Evolutionary conservation across 1,140 invertebrate genomes (phyloP), one percentile per base, ranked within the genome.

Genomic region (Drosophila simulans): DNA sequence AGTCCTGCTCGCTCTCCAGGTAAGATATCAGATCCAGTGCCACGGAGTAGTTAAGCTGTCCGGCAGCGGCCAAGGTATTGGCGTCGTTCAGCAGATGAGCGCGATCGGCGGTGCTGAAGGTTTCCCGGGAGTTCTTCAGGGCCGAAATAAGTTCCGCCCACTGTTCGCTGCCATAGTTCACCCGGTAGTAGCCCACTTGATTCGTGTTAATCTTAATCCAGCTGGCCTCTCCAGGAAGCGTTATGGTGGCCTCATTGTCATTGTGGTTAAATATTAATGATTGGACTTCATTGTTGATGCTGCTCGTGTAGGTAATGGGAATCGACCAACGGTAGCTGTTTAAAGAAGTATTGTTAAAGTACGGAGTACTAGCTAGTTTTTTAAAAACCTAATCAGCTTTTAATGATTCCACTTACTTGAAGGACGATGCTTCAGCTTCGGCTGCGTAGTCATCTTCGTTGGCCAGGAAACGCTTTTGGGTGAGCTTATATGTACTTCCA

Each of bases 181-280:
- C 97, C 45, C 97, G 93, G 91, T 98, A 98, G 88, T 96, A 98
- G 1, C 97, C 97, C 12, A 96, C 94, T 93, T 98, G 96, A 65
- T 96, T 94, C 48, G 94, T 94, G 88, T 99, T 99, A 37, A 98
- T 94, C 93, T 98, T 98, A 1, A 98, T 92, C 96, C 96, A 98
- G n/a, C 92, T 93, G 1, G 93, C 92, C 31, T 81, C 49, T 17
- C 53, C 66, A 4, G 55, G 11, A 1, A 89, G 53, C 0, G 75
- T 74, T 5, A 93, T 55, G 46, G 48, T 77, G 10, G 75, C 77
- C 35, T 91, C 82, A 46, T 85, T 90, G 27, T 92, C 91, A 40
- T 90, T 80, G 31, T 90, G 59, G 15, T 90, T 91, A 51, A 92
- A 94, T 80, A 63, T 93, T 79, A 31, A 92, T 75, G 53, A 59